Conservation (phyloP, 1,140 invertebrate genomes). For the Drosophila varians region DNA sequence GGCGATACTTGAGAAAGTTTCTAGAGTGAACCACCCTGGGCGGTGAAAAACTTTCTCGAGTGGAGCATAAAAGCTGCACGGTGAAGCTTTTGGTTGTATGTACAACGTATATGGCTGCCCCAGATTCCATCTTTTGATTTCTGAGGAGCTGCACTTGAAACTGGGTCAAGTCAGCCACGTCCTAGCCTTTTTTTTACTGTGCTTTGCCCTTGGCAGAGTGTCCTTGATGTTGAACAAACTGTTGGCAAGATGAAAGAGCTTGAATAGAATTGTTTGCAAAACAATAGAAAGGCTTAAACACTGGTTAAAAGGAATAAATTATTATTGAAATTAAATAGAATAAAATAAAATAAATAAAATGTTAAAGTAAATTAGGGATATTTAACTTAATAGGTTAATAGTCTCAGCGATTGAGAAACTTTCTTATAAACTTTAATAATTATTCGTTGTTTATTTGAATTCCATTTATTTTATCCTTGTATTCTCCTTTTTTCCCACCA, state of each 20-base stretch:
- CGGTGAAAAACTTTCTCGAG: conserved; percentile 10
- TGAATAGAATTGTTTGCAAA: too few species aligned
- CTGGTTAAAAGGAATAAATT: too few species aligned
- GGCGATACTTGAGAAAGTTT: conserved; percentile 20
- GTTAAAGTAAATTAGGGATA: too few species aligned
- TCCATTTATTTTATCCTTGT: too few species aligned
- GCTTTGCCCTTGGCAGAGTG: conserved; percentile 53
- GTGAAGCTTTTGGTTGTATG: conserved; percentile 13
- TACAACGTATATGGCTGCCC: conserved; percentile 12
- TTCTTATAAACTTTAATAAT: too few species aligned
- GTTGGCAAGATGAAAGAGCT: too few species aligned
- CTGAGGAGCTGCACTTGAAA: conserved; percentile 12
- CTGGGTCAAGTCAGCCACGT: conserved; percentile 55
- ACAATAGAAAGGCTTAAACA: not conserved
- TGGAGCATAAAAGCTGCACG: conserved; percentile 1
- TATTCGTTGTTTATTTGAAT: too few species aligned
- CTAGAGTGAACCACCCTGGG: conserved; percentile 10
- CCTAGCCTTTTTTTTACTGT: conserved; percentile 12
- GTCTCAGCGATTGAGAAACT: too few species aligned
- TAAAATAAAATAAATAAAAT: too few species aligned
- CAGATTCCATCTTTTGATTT: conserved; percentile 19
- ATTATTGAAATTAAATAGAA: too few species aligned
- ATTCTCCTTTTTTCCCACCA: too few species aligned
- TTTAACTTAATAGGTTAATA: too few species aligned
- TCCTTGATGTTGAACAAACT: conserved; percentile 49